Evolutionary conservation across 1,140 invertebrate species (phyloP), one percentile per base, ranked within the genome.

Genomic region (Drosophila repletoides): DNA sequence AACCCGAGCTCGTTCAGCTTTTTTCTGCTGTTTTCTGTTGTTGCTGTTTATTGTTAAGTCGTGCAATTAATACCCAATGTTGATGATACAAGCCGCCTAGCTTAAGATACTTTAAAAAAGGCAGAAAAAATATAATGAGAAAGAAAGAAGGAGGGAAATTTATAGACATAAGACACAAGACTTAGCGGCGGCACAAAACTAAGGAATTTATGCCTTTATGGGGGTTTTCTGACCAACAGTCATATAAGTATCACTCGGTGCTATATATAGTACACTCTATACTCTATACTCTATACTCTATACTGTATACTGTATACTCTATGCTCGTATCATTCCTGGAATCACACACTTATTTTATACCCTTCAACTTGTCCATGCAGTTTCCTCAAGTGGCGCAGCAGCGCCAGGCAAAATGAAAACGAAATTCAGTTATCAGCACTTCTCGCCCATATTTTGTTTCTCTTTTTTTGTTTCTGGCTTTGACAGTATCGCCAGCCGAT

Each of bases 401-500:
- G 66, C 76, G 65, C 49, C 55, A 29, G 19, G 40, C 40, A 40
- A 61, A 74, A 29, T 46, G 53, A 65, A 65, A 58, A 28, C 48
- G 38, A 60, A 52, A 65, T 21, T 86, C 53, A 53, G 41, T 21
- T 71, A 70, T 65, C 43, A 72, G 72, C 75, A 80, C 75, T 84
- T 86, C 66, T 60, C 34, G 53, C n/a, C 79, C 56, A 34, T 45
- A n/a, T n/a, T n/a, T n/a, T n/a, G n/a, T n/a, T n/a, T n/a, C n/a
- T n/a, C n/a, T n/a, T n/a, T n/a, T n/a, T n/a, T n/a, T n/a, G n/a
- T n/a, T n/a, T n/a, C n/a, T n/a, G n/a, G n/a, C n/a, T n/a, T 45
- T 84, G 79, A 86, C 80, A 86, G 75, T 84, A 84, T 84, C 76
- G 63, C 2, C n/a, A n/a, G n/a, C 31, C 45, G 79, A 84, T 84